Percentiles rank a stretch among this genome's conserved stretches.
Evolutionary conservation across 1,140 invertebrate genomes (phyloP).

Genomic region (Leptopilina clavipes): DNA sequence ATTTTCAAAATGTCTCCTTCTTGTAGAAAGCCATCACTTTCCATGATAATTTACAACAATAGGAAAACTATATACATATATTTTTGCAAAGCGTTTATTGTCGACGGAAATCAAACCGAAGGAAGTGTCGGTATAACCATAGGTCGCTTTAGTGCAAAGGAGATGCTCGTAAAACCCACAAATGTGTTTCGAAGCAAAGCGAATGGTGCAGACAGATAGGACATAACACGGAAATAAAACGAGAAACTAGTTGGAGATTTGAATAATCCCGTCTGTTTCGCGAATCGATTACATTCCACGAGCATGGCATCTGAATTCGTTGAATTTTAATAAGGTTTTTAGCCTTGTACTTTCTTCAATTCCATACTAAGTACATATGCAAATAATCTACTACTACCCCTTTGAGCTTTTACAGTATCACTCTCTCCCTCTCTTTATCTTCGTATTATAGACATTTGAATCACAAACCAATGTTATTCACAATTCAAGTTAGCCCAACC

Average conservation of each 20-base stretch:
- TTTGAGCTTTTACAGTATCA: constrained; percentile 19
- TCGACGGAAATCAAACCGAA: constrained; percentile 13
- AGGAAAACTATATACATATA: background rate
- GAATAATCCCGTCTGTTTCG: constrained; percentile 31
- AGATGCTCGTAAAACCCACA: constrained; percentile 28
- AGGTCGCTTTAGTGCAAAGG: constrained; percentile 2
- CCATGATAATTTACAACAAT: background rate
- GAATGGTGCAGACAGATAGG: constrained; percentile 34
- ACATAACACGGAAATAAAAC: constrained; percentile 34
- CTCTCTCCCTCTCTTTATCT: constrained; percentile 24
- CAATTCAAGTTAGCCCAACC: background rate
- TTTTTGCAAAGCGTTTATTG: background rate
- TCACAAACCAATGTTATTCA: constrained; percentile 14
- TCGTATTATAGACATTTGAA: constrained; percentile 28
- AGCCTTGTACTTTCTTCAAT: constrained; percentile 8
- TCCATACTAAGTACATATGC: background rate
- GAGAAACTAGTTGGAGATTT: constrained; percentile 32
- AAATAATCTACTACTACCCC: constrained; percentile 1
- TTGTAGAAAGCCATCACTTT: too few species aligned
- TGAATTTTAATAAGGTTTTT: constrained; percentile 33
- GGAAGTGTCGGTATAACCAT: constrained; percentile 17
- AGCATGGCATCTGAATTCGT: constrained; percentile 24
- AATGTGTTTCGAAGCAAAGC: constrained; percentile 26
- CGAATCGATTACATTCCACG: constrained; percentile 30
- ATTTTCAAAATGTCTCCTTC: too few species aligned